These are phyloP conservation scores for Pyralis farinalis DNA, from an alignment of 2,888 invertebrate species.

Conservation along the genomic window DNA sequence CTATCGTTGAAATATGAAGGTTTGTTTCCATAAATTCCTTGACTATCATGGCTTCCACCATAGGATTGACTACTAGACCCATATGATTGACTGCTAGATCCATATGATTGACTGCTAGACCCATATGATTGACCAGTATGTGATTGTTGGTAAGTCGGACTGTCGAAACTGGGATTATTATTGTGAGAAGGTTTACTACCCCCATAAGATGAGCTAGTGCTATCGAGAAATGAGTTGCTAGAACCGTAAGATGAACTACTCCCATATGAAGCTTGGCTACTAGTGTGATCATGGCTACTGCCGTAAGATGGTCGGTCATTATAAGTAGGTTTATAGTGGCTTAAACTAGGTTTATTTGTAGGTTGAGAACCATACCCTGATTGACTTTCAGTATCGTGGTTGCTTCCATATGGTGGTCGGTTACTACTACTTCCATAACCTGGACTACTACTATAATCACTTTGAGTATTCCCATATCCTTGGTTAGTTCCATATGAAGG, in stretches of 20 bases:
- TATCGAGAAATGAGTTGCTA: not conserved
- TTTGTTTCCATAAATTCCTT: conserved; percentile 10
- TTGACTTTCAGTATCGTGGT: conserved; percentile 5
- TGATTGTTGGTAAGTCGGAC: conserved; percentile 13
- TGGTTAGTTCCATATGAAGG: conserved; percentile 17
- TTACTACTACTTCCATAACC: conserved; percentile 19
- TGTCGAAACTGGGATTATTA: conserved; percentile 6
- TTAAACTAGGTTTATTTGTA: conserved; percentile 2
- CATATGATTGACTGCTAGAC: conserved; percentile 11
- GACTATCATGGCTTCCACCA: conserved; percentile 1
- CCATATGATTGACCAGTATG: conserved; percentile 19
- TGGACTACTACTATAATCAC: conserved; percentile 11
- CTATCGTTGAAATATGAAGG: conserved; percentile 16
- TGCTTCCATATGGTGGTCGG: conserved; percentile 12
- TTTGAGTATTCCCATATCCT: conserved; percentile 14
- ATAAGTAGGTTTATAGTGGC: not conserved
- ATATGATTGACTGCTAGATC: conserved; percentile 11
- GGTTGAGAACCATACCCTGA: conserved; percentile 3
- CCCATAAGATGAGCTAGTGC: not conserved
- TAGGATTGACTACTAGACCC: conserved; percentile 10
- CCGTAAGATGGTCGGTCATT: not conserved
- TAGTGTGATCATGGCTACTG: no score
- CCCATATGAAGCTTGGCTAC: conserved; percentile 13
- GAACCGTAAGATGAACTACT: not conserved
- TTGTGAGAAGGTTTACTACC: conserved; percentile 20